Conservation (phyloP, 2,888 invertebrate genomes). For the Drosophila mayaguana region DNA sequence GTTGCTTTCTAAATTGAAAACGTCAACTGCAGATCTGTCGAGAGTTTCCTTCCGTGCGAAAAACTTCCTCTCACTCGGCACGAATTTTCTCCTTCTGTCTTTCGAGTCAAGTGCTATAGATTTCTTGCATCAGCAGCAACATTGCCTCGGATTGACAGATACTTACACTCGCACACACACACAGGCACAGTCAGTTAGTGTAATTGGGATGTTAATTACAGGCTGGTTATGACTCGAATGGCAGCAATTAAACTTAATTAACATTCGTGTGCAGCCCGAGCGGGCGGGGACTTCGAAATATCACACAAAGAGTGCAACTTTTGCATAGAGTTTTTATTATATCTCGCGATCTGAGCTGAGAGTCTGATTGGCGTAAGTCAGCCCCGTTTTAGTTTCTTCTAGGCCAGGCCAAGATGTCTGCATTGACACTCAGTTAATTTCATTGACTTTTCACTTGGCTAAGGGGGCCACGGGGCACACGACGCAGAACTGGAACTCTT, state of each 20-base stretch:
- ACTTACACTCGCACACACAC: slow-evolving; percentile 25
- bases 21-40: slow-evolving; percentile 26
- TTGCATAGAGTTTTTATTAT: slow-evolving; percentile 2
- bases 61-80: slow-evolving; percentile 22
- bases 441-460: slow-evolving; percentile 37
- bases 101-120: slow-evolving; percentile 43
- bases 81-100: slow-evolving; percentile 6
- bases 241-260: slow-evolving; percentile 83
- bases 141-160: slow-evolving; percentile 50
- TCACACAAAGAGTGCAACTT: slow-evolving; percentile 25
- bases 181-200: slow-evolving; percentile 48
- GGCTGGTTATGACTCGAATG: slow-evolving; percentile 81
- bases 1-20: slow-evolving; percentile 43
- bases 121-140: slow-evolving; percentile 57
- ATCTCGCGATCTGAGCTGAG: neutral
- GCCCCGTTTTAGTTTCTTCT: slow-evolving; percentile 9
- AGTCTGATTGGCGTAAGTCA: slow-evolving; percentile 18
- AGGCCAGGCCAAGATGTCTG: slow-evolving; percentile 35
- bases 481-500: slow-evolving; percentile 23
- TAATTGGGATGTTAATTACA: slow-evolving; percentile 84
- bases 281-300: slow-evolving; percentile 4
- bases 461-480: slow-evolving; percentile 3
- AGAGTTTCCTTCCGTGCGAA: slow-evolving; percentile 45
- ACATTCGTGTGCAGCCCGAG: slow-evolving; percentile 41
- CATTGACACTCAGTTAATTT: slow-evolving; percentile 38